A percentile compares a stretch with the other conserved stretches of the same genome.
phyloP scores from a whole-genome alignment of 2,888 invertebrate genomes.

The Thalpophila matura region DNA sequence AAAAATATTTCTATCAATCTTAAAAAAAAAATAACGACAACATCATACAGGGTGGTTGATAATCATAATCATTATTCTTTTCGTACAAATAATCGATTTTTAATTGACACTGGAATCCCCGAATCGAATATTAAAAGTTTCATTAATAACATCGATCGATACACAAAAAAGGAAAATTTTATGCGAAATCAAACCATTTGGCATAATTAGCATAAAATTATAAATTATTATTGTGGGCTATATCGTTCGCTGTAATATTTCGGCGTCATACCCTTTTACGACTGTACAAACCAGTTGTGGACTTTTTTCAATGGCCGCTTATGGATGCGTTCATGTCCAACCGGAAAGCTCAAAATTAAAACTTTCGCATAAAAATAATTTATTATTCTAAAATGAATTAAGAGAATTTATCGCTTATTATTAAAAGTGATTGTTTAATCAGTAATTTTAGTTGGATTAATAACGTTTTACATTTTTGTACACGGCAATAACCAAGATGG shows the following conservation, averaged over 20 bases:
- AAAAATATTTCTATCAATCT: background rate
- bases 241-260: conserved; percentile 51
- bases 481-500: conserved; percentile 60
- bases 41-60: no score
- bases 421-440: background rate
- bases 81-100: conserved; percentile 27
- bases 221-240: conserved; percentile 62
- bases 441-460: background rate
- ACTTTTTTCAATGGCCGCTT: conserved; percentile 69
- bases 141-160: conserved; percentile 23
- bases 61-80: conserved; percentile 5
- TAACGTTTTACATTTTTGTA: conserved; percentile 6
- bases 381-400: background rate
- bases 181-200: conserved; percentile 57
- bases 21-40: conserved; percentile 1
- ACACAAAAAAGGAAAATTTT: conserved; percentile 32
- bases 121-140: conserved; percentile 38
- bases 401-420: background rate
- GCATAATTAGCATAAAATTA: conserved; percentile 64
- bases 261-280: conserved; percentile 61
- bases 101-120: conserved; percentile 33
- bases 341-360: conserved; percentile 57
- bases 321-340: conserved; percentile 62
- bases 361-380: conserved; percentile 15
- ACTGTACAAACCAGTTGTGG: conserved; percentile 63